A percentile compares a stretch with the other conserved stretches of the same genome.
Conservation (phyloP, 2,888 invertebrate genomes). For the Nomada hirtipes region DNA sequence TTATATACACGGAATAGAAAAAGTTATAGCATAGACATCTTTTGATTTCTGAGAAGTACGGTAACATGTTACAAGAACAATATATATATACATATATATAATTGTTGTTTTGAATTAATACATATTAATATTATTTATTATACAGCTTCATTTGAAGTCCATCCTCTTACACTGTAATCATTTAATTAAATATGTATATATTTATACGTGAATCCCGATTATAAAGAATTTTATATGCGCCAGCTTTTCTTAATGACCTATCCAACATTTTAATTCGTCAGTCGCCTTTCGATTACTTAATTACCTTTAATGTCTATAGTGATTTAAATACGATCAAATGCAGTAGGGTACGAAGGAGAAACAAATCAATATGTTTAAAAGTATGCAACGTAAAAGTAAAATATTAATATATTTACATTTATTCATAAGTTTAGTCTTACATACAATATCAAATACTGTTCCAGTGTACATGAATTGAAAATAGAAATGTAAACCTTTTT, state of each 20-base stretch:
- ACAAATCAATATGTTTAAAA: neutral
- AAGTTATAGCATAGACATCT: conserved; percentile 20
- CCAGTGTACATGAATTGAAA: neutral
- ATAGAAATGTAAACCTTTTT: neutral
- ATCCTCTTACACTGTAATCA: neutral
- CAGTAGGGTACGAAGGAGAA: neutral
- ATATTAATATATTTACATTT: conserved; percentile 16
- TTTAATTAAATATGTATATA: neutral
- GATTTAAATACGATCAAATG: conserved; percentile 6
- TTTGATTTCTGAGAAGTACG: conserved; percentile 20
- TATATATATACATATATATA: conserved; percentile 26
- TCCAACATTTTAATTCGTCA: neutral
- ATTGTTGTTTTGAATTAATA: conserved; percentile 38
- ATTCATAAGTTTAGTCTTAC: conserved; percentile 15
- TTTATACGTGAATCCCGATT: neutral
- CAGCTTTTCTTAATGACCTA: neutral
- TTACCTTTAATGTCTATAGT: neutral
- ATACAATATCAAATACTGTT: neutral
- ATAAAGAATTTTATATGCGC: neutral
- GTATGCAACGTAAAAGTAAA: neutral
- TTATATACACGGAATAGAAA: conserved; percentile 21
- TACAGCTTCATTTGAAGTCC: conserved; percentile 11
- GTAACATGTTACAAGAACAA: conserved; percentile 31
- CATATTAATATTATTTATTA: conserved; percentile 29
- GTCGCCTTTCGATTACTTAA: conserved; percentile 1